These are phyloP conservation scores for Petrophora chlorosata DNA, from an alignment of 2,888 invertebrate genomes.

Conservation along the genomic window DNA sequence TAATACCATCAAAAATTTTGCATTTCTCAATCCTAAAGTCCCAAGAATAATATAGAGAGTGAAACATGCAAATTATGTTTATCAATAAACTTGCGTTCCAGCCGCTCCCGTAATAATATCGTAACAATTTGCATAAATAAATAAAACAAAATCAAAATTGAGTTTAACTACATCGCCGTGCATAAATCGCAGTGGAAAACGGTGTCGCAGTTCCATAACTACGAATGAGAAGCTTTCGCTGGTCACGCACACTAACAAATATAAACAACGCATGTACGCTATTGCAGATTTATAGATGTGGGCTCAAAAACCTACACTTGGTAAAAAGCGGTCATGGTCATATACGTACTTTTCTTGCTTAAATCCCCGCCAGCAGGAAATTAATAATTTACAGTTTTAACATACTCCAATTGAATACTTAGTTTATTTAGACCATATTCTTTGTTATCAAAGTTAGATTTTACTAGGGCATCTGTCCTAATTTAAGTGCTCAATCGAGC, in stretches of 20 bases:
- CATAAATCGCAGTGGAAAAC: slow-evolving; percentile 35
- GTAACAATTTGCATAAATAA: slow-evolving; percentile 37
- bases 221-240: background rate
- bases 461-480: too few species aligned
- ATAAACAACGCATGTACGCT: too few species aligned
- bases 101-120: slow-evolving; percentile 35
- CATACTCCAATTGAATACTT: too few species aligned
- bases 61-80: slow-evolving; percentile 35
- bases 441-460: too few species aligned
- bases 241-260: background rate
- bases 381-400: too few species aligned
- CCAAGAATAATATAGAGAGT: slow-evolving; percentile 22
- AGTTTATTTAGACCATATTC: too few species aligned
- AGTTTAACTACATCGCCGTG: slow-evolving; percentile 39
- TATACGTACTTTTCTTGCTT: too few species aligned
- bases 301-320: too few species aligned
- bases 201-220: slow-evolving; percentile 2
- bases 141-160: slow-evolving; percentile 38
- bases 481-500: too few species aligned
- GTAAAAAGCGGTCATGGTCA: too few species aligned
- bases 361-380: too few species aligned
- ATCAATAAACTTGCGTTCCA: slow-evolving; percentile 35
- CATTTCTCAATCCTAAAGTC: slow-evolving; percentile 12
- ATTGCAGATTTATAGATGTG: too few species aligned
- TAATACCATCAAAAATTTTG: slow-evolving; percentile 3